Evolutionary conservation across 2,888 invertebrate genomes (phyloP).

Genomic region (Smittia aterrima): DNA sequence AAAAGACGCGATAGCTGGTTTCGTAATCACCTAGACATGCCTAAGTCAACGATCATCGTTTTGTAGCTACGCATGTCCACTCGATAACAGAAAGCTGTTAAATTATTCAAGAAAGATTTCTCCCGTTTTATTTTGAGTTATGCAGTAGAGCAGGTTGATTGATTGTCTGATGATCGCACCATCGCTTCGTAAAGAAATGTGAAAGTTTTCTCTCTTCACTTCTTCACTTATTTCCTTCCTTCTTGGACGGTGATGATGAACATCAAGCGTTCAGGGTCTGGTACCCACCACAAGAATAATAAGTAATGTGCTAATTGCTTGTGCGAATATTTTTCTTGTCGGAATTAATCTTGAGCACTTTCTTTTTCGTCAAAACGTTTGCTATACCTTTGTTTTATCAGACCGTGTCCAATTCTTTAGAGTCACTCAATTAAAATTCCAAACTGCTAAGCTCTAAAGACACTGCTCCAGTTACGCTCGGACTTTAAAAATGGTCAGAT

Average conservation of each 20-base stretch:
- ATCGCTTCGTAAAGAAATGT: neutral
- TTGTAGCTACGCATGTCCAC: neutral
- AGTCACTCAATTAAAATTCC: neutral
- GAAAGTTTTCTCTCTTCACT: slow-evolving; percentile 12
- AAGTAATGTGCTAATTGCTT: slow-evolving; percentile 26
- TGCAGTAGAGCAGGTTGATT: slow-evolving; percentile 17
- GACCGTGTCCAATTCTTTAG: slow-evolving; percentile 33
- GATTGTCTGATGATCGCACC: slow-evolving; percentile 25
- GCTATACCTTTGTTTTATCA: slow-evolving; percentile 11
- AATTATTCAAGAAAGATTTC: slow-evolving; percentile 37
- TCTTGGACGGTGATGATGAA: neutral
- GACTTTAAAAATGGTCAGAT: neutral
- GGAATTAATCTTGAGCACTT: slow-evolving; percentile 22
- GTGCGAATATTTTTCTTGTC: neutral
- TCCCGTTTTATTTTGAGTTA: neutral
- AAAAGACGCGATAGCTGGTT: no score
- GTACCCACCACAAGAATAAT: neutral
- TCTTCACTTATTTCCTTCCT: neutral
- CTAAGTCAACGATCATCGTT: no score
- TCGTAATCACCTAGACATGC: no score
- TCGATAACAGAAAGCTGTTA: neutral
- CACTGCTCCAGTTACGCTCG: neutral
- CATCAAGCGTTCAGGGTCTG: neutral
- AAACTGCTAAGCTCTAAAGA: neutral
- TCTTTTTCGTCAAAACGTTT: slow-evolving; percentile 17